These are phyloP conservation scores for Drosophila pegasa DNA, from an alignment of 2,888 invertebrate genomes.

Conservation along the genomic window DNA sequence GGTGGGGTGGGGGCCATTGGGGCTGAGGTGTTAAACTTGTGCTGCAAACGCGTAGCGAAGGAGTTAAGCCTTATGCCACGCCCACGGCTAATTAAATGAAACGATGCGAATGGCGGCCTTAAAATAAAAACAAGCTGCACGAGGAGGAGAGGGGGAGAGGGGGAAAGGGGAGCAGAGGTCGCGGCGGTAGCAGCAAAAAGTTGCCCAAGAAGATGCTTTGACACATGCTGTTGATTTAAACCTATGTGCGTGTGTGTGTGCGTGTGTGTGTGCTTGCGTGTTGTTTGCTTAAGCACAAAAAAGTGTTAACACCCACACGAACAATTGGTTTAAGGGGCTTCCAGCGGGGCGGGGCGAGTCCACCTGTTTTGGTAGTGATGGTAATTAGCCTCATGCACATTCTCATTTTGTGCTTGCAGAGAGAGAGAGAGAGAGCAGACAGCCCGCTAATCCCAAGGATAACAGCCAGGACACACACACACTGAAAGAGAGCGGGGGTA, in stretches of 20 bases:
- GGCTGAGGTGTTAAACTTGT: conserved; percentile 21
- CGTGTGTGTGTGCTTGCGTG: conserved; percentile 32
- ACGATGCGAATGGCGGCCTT: conserved; percentile 51
- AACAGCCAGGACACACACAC: conserved; percentile 38
- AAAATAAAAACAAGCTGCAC: conserved; percentile 46
- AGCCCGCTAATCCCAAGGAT: conserved; percentile 61
- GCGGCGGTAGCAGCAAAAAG: conserved; percentile 13
- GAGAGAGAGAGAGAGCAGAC: conserved; percentile 12
- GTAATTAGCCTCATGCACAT: conserved; percentile 72
- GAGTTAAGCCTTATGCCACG: conserved; percentile 54
- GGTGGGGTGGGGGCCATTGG: not conserved
- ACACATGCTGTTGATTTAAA: conserved; percentile 40
- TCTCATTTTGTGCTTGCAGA: conserved; percentile 55
- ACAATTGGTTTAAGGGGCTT: conserved; percentile 6
- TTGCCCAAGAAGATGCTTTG: conserved; percentile 22
- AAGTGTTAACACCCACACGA: conserved; percentile 51
- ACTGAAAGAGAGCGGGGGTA: not conserved
- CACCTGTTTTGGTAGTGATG: conserved; percentile 48
- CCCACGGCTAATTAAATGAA: conserved; percentile 70
- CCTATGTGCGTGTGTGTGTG: conserved; percentile 25
- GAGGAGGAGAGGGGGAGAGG: not conserved
- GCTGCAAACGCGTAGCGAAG: conserved; percentile 37
- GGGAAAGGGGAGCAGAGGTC: not conserved
- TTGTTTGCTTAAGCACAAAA: conserved; percentile 62
- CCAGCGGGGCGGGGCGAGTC: not conserved